Base-by-base conservation (phyloP, 2,797 vertebrate genomes). In the Melanotaenia parkinsoni region DNA sequence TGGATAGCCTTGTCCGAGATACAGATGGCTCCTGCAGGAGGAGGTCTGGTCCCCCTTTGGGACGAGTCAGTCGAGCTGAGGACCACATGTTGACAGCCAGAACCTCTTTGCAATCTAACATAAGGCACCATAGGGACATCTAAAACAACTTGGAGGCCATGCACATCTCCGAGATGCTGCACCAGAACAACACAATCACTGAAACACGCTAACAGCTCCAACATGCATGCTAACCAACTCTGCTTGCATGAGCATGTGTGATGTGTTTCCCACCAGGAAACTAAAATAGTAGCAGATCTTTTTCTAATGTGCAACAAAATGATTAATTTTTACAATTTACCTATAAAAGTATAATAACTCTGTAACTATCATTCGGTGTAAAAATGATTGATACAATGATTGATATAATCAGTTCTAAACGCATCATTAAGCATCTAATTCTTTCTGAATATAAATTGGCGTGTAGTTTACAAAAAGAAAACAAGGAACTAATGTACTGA, bases 11-110 rank as follows among this genome's bases (percentile, higher is more conserved):
- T 86, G 89, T 90, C 87, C 64, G n/a, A 76, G 87, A 89, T 88
- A 89, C 89, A 93, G 91, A 91, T 91, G 92, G 91, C 85, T 92
- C 89, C 86, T 86, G 77, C 75, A 88, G 88, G 89, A 88, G 88
- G 90, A 89, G 88, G 84, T 80, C 76, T 58, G 47, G 61, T 73
- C 75, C 72, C 85, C 83, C 84, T 83, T 67, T 76, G 91, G 86
- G 90, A 86, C 66, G 5, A 86, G 78, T 89, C 87, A 82, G 85
- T 79, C 86, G 80, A 82, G 82, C 73, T 74, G 60, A 68, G 63
- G 87, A 86, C 84, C 86, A 90, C 91, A 89, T 90, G 86, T 87
- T 90, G 88, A 89, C 88, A 88, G 76, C 76, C 79, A 82, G 68
- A 85, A 74, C 67, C 68, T 82, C 80, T 83, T 81, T 76, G 67